These are phyloP conservation scores for Dusona sp. DNA, from an alignment of 2,888 invertebrate species.

Conservation along the genomic window DNA sequence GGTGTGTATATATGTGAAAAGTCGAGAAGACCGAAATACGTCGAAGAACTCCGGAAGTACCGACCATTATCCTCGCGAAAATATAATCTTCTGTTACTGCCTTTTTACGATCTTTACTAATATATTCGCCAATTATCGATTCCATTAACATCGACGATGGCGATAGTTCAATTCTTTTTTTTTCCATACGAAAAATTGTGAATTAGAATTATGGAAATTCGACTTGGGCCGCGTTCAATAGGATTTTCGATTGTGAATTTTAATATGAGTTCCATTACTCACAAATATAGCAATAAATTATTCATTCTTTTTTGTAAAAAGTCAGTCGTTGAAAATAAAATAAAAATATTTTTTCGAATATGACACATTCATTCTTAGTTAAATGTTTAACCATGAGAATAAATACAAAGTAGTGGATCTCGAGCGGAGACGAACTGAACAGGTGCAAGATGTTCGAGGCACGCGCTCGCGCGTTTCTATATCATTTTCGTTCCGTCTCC, in stretches of 20 bases:
- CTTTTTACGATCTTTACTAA: neutral
- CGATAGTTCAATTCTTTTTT: neutral
- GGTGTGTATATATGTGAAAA: neutral
- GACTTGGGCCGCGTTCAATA: neutral
- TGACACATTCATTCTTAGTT: neutral
- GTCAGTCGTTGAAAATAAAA: neutral
- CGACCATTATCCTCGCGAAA: neutral
- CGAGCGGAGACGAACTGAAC: slow-evolving; percentile 20
- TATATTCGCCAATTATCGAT: neutral
- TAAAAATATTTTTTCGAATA: neutral
- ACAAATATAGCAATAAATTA: neutral
- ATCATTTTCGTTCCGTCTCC: slow-evolving; percentile 33
- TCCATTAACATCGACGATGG: neutral
- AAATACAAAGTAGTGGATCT: neutral
- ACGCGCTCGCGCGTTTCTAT: slow-evolving; percentile 41
- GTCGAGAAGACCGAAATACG: neutral
- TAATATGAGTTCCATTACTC: neutral
- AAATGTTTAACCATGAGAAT: neutral
- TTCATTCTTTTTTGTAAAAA: neutral
- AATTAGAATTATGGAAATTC: neutral
- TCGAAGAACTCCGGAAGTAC: neutral
- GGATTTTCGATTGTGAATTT: neutral
- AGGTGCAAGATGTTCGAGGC: slow-evolving; percentile 40
- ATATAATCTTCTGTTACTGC: neutral
- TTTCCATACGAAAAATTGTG: neutral